A percentile compares a stretch with the other conserved stretches of the same genome.
Conservation (phyloP, 2,888 invertebrate genomes). For the Machimus atricapillus region DNA sequence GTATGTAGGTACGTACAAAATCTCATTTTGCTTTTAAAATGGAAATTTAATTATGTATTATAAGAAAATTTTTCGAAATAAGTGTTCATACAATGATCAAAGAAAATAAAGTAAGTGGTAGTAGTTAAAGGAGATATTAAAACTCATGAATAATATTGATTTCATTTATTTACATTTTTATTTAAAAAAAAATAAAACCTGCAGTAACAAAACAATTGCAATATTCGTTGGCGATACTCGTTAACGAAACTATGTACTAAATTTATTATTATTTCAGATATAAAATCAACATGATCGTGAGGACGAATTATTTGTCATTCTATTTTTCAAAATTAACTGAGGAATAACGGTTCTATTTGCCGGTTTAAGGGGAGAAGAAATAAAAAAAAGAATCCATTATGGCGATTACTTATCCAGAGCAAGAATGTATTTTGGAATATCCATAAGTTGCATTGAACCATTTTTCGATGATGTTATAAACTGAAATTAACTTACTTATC, state of each 20-base stretch:
- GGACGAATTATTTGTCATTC: no score
- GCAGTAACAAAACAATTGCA: background rate
- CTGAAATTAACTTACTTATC: constrained; percentile 60
- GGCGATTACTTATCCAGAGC: constrained; percentile 44
- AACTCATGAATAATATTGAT: background rate
- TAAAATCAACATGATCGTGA: no score
- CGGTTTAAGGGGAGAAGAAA: no score
- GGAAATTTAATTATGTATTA: no score
- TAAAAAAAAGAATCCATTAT: background rate
- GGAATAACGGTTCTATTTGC: no score
- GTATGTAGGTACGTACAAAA: no score
- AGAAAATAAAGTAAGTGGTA: background rate
- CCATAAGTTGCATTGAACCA: constrained; percentile 70
- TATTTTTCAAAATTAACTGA: no score
- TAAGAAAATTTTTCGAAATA: no score
- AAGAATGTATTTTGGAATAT: constrained; percentile 64
- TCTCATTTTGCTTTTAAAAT: no score
- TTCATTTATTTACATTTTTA: background rate
- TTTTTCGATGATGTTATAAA: constrained; percentile 75
- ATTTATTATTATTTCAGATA: no score
- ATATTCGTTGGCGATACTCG: background rate
- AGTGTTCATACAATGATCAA: no score
- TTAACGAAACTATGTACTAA: no score
- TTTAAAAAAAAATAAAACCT: background rate
- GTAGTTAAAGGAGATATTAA: background rate